Evolutionary conservation across 2,113 vertebrate genomes (phyloP).

Genomic region (Xiphophorus couchianus): DNA sequence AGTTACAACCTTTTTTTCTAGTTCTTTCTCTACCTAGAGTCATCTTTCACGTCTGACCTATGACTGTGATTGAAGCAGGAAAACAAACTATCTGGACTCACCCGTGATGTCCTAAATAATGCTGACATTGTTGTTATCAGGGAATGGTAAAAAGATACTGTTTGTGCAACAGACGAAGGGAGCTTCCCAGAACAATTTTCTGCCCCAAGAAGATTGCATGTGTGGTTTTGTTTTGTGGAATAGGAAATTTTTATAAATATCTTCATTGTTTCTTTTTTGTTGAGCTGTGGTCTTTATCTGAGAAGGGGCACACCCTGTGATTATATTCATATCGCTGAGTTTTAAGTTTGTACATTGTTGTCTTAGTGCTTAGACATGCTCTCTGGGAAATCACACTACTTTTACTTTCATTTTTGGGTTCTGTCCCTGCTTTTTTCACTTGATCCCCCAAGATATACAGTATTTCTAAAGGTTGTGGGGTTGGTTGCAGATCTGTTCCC

Average conservation of each 20-base stretch:
- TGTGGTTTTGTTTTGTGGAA: slow-evolving; percentile 25
- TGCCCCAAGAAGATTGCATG: slow-evolving; percentile 32
- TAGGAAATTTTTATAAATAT: slow-evolving; percentile 21
- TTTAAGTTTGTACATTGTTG: background rate
- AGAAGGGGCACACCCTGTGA: slow-evolving; percentile 26
- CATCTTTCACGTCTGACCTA: slow-evolving; percentile 14
- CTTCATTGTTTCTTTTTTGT: slow-evolving; percentile 29
- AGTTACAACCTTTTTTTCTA: too few relatives aligned
- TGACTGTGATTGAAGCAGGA: slow-evolving; percentile 13
- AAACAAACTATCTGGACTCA: slow-evolving; percentile 6
- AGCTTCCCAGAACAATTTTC: slow-evolving; percentile 46
- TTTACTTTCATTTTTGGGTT: background rate
- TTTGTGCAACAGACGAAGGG: slow-evolving; percentile 21
- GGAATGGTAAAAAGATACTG: slow-evolving; percentile 34
- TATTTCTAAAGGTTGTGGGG: slow-evolving; percentile 34
- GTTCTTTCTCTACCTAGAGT: too few relatives aligned
- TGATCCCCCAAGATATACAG: slow-evolving; percentile 49
- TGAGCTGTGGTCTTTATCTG: slow-evolving; percentile 40
- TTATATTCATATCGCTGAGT: slow-evolving; percentile 5
- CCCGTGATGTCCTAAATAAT: slow-evolving; percentile 21
- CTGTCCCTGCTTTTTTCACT: background rate
- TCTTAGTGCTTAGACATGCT: background rate
- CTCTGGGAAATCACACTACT: background rate
- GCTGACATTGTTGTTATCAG: slow-evolving; percentile 25
- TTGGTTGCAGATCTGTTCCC: slow-evolving; percentile 40